These are phyloP conservation scores for Melanotaenia duboulayi DNA, from an alignment of 2,113 vertebrate genomes.

Conservation along the genomic window DNA sequence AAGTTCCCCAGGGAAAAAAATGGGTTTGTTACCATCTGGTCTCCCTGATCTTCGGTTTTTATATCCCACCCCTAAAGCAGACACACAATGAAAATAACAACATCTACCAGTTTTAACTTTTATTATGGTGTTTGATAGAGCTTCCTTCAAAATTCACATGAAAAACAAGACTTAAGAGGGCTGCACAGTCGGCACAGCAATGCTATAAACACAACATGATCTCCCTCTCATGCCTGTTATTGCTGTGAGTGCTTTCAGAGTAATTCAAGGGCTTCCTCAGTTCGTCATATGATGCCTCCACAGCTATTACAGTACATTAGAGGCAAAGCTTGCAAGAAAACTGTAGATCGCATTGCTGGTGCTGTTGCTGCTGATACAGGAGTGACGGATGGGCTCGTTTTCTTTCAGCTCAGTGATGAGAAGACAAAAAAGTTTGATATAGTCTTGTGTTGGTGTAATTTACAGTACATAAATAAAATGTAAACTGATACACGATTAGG, in stretches of 20 bases:
- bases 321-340: slow-evolving; percentile 40
- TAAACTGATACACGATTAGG: not conserved
- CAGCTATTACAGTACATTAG: slow-evolving; percentile 67
- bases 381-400: slow-evolving; percentile 26
- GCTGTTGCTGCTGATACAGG: slow-evolving; percentile 24
- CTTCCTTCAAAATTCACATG: slow-evolving; percentile 1
- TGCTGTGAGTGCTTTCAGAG: slow-evolving; percentile 70
- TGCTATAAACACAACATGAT: slow-evolving; percentile 54
- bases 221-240: slow-evolving; percentile 52
- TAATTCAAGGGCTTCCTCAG: slow-evolving; percentile 66
- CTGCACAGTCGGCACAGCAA: slow-evolving; percentile 10
- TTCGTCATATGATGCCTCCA: slow-evolving; percentile 61
- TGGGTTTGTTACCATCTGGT: slow-evolving; percentile 61
- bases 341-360: slow-evolving; percentile 35
- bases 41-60: not conserved
- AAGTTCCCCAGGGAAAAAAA: slow-evolving; percentile 38
- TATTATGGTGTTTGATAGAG: slow-evolving; percentile 24
- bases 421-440: not conserved
- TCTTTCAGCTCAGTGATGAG: not conserved
- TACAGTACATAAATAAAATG: not conserved
- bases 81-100: not conserved
- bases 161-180: slow-evolving; percentile 7
- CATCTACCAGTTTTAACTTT: not conserved
- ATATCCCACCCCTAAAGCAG: slow-evolving; percentile 7
- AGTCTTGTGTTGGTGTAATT: not conserved